Evolutionary conservation across 2,113 vertebrate genomes (phyloP).

Genomic region (Ginglymostoma cirratum): DNA sequence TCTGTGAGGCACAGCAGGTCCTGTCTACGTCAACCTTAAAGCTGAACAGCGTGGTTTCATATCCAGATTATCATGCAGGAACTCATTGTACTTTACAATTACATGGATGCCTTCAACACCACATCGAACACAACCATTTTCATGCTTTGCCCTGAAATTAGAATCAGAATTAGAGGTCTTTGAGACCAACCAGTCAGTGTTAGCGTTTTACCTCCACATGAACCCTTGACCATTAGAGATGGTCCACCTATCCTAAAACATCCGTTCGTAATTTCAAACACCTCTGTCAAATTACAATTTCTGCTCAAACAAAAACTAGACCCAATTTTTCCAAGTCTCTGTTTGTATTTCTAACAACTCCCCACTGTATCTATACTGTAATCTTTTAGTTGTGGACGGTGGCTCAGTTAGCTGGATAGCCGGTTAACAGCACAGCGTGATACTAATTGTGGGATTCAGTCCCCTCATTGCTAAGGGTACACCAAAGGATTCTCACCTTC

Average conservation of each 20-base stretch:
- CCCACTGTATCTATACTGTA: neutral
- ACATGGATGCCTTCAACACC: neutral
- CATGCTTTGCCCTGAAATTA: neutral
- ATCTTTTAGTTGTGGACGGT: too few relatives aligned
- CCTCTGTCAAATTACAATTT: neutral
- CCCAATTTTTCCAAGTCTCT: neutral
- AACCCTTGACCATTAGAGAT: neutral
- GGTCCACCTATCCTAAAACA: neutral
- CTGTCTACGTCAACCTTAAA: neutral
- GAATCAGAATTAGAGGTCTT: neutral
- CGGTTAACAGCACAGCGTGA: too few relatives aligned
- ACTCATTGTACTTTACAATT: neutral
- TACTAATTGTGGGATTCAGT: too few relatives aligned
- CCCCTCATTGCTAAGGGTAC: too few relatives aligned
- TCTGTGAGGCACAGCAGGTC: neutral
- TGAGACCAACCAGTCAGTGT: neutral
- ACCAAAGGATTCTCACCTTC: too few relatives aligned
- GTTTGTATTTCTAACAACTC: neutral
- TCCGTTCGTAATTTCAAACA: neutral
- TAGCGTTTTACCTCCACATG: neutral
- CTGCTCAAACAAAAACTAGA: neutral
- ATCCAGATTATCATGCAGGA: neutral
- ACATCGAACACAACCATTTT: neutral
- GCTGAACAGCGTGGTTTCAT: neutral
- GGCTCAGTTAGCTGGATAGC: too few relatives aligned